Evolutionary conservation across 2,797 vertebrate species (phyloP).

Genomic region (Columba guinea): DNA sequence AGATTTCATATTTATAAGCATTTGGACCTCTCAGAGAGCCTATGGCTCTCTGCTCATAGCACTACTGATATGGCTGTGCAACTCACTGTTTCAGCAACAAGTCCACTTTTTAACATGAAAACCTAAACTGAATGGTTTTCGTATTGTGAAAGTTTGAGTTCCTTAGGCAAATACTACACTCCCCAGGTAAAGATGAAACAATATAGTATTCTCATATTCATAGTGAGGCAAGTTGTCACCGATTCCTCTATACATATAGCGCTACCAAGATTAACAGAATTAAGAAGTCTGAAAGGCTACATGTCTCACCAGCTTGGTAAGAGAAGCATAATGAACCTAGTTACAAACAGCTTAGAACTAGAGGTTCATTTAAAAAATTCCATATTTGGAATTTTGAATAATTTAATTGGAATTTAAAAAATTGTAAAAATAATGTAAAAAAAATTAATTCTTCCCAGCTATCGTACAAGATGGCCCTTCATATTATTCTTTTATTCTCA

Average conservation of each 20-base stretch:
- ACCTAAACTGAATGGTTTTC: constrained; percentile 79
- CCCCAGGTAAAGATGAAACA: constrained; percentile 83
- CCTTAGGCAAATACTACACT: constrained; percentile 85
- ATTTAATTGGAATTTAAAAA: no score
- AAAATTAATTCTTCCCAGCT: neutral
- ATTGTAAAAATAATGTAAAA: no score
- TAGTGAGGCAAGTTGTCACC: constrained; percentile 76
- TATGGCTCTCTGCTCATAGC: neutral
- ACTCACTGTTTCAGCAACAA: neutral
- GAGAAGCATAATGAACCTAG: neutral
- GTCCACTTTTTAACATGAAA: neutral
- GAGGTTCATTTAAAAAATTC: neutral
- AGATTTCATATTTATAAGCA: neutral
- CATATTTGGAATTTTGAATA: no score
- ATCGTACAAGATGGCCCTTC: neutral
- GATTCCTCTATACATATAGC: constrained; percentile 81
- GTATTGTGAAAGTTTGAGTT: constrained; percentile 81
- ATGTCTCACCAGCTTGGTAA: neutral
- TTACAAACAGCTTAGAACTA: neutral
- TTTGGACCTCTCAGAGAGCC: neutral
- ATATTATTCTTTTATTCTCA: neutral
- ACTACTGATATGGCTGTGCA: neutral
- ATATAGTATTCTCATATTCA: constrained; percentile 82
- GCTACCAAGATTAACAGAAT: constrained; percentile 60
- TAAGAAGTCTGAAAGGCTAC: neutral